Base-by-base conservation (phyloP, 2,113 vertebrate genomes). In the Sarotherodon lohbergeri region DNA sequence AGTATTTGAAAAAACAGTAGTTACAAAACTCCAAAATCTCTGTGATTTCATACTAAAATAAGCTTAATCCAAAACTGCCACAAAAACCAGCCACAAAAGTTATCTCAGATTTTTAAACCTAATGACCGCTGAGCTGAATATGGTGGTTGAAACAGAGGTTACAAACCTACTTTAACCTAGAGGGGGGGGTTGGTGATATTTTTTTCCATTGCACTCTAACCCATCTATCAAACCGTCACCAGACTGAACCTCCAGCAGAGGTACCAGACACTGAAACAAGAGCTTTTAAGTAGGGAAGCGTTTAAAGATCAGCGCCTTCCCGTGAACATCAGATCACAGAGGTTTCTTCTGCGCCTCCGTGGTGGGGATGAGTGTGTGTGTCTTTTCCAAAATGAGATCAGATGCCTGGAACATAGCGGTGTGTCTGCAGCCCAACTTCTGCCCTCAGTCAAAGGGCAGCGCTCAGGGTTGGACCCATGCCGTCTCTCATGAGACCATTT, bases 101-200 rank as follows among this genome's bases (percentile, higher is more conserved):
- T 1, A 46, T 80, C 59, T 56, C 34, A 63, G 6, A 79, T 76
- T 54, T 71, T 46, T 88, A 79, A 91, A 91, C 94, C 92, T 90
- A 89, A 56, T 39, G 90, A 96, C 88, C 94, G 87, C 92, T 89
- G 94, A 96, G 91, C 95, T 92, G 89, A 79, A 81, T 17, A 32
- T 12, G n/a, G 36, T n/a, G 93, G 93, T 3, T 12, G 57, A 46
- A 68, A 36, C 84, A 92, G 90, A 93, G 95, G 95, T 46, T 46
- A 73, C 8, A 48, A 48, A 46, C 14, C 9, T 48, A 73, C 5
- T 48, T 73, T 27, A 73, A 73, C 22, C 39, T 16, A 8, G 3
- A 1, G 17, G 91, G 91, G 91, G 91, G 91, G 92, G 79, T 63
- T 4, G 36, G 54, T 43, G 85, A 63, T 50, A 61, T 85, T 13